These are phyloP conservation scores for Grantiella picta DNA, from an alignment of 2,113 vertebrate genomes.

Conservation along the genomic window DNA sequence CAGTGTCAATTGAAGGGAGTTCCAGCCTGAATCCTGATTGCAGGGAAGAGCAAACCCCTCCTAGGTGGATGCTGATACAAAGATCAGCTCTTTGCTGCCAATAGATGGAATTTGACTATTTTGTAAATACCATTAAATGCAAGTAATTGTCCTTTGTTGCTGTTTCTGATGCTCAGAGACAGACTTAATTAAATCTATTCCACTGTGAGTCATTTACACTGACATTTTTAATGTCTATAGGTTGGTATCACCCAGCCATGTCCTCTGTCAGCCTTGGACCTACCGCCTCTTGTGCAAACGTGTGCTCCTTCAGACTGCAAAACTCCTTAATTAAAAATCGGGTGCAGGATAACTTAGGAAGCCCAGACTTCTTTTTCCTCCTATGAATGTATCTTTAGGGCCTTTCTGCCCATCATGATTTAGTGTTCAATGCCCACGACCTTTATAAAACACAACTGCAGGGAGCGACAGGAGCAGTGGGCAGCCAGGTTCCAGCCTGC, in stretches of 20 bases:
- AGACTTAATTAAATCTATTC: neutral
- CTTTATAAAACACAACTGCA: neutral
- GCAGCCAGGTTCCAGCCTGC: constrained; percentile 11
- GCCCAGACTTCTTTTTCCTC: neutral
- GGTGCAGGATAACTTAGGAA: neutral
- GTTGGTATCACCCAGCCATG: neutral
- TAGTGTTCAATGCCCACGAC: neutral
- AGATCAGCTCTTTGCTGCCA: neutral
- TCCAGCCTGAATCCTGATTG: neutral
- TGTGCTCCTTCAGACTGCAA: neutral
- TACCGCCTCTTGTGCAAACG: rapidly evolving
- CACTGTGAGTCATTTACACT: neutral
- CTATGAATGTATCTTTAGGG: neutral
- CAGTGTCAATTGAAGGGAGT: neutral
- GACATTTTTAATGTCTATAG: neutral
- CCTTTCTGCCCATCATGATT: rapidly evolving
- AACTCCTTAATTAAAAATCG: neutral
- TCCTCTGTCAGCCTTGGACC: neutral
- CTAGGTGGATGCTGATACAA: neutral
- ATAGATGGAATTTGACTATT: neutral
- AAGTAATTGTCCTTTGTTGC: neutral
- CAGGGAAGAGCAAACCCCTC: neutral
- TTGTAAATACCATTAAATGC: neutral
- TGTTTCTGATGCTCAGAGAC: neutral
- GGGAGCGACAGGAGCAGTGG: neutral